Evolutionary conservation across 2,113 vertebrate genomes (phyloP), one percentile per base, ranked within the genome.

Genomic region (Sphyrna mokarran): DNA sequence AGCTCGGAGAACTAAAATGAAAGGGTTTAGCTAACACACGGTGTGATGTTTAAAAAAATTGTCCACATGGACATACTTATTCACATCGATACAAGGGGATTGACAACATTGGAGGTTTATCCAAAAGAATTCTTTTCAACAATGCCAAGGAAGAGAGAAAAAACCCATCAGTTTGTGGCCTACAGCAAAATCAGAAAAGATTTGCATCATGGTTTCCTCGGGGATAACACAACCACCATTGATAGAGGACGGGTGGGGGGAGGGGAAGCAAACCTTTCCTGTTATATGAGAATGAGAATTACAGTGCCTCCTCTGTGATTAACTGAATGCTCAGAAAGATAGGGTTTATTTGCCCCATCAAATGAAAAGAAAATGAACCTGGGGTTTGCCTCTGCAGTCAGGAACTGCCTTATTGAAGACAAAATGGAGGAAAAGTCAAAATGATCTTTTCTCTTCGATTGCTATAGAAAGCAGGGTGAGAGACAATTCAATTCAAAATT

Each of bases 271-370:
- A 66, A 68, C 18, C 33, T 37, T 93, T 93, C 89, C 89, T 93
- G 89, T 66, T 93, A 20, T 20, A 93, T 68, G 89, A 93, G 61
- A 93, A 37, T 66, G 89, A 93, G 69, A 69, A 95, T 72, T 29
- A 72, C 23, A 72, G 23, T 48, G 69, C 72, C 94, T 95, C 37
- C 68, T 76, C 40, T 33, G 69, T 43, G 94, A 93, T 37, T 66
- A 66, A 37, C 33, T 9, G 61, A 66, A 37, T 18, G 9, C 14
- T 83, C 0, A 2, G 66, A 66, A 37, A 93, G 7, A 37, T 91
- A n/a, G 61, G 89, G 33, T 93, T 72, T 70, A 95, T 72, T 40
- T 95, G 93, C 26, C 13, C 20, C 63, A 48, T 33, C 9, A 23
- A 40, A 37, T 40, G 66, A 9, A 37, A 93, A 37, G 20, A 66